Conservation (phyloP, 2,888 invertebrate genomes). For the Pristionchus mayeri region DNA sequence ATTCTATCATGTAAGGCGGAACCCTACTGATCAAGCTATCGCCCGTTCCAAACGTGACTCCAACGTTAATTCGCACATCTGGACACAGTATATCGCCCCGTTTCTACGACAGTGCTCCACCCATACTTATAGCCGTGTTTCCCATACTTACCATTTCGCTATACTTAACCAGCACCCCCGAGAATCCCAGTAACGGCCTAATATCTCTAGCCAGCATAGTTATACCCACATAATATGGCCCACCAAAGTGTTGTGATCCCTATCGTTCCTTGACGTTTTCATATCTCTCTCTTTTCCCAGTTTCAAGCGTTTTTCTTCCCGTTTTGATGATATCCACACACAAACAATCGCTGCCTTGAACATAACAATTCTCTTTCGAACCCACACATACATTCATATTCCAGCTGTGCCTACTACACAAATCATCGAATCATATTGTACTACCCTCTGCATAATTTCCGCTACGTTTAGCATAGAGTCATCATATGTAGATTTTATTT, state of each 20-base stretch:
- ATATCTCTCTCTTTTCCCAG: background rate
- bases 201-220: background rate
- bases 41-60: too few species aligned
- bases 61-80: too few species aligned
- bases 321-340: background rate
- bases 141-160: background rate
- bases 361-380: background rate
- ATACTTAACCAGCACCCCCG: background rate
- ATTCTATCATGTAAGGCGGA: too few species aligned
- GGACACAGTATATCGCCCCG: background rate
- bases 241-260: constrained; percentile 36
- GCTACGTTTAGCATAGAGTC: constrained; percentile 8
- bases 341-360: background rate
- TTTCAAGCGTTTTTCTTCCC: constrained; percentile 16
- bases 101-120: background rate
- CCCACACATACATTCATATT: background rate
- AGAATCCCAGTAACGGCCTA: constrained; percentile 1
- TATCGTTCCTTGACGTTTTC: constrained; percentile 17
- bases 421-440: constrained; percentile 18
- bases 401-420: constrained; percentile 35
- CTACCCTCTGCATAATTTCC: constrained; percentile 23
- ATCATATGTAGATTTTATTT: background rate
- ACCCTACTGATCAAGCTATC: too few species aligned
- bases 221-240: background rate
- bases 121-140: background rate